These are phyloP conservation scores for Serranochromis macrocephalus DNA, from an alignment of 2,113 vertebrate species.

Conservation along the genomic window DNA sequence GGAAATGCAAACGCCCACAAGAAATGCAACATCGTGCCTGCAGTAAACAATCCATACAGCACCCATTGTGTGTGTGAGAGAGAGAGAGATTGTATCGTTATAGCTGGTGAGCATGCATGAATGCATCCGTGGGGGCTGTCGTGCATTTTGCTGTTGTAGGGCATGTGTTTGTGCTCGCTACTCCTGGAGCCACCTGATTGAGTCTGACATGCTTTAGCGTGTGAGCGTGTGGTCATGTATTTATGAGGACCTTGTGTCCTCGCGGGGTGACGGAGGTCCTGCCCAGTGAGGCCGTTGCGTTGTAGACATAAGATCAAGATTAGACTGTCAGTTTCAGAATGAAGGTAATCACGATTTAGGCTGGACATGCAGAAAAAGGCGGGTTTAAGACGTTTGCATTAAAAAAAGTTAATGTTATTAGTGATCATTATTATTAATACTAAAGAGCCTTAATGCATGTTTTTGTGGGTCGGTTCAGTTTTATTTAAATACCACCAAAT, in stretches of 20 bases:
- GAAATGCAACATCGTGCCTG: not conserved
- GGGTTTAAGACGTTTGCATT: not conserved
- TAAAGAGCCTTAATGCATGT: not conserved
- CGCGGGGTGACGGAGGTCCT: not conserved
- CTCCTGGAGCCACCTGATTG: constrained; percentile 13
- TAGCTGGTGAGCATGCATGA: constrained; percentile 5
- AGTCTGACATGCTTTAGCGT: constrained; percentile 12
- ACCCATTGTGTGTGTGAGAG: not conserved
- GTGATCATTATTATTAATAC: not conserved
- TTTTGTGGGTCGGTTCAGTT: not conserved
- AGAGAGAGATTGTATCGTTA: not conserved
- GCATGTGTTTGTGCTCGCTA: constrained; percentile 6
- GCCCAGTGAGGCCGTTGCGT: not conserved
- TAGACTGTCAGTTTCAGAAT: not conserved
- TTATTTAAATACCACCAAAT: not conserved
- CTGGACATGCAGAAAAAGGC: not conserved
- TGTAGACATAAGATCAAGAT: not conserved
- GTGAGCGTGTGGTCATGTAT: not conserved
- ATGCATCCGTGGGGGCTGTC: not conserved
- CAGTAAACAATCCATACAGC: not conserved
- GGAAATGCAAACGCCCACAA: constrained; percentile 5
- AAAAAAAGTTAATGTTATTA: not conserved
- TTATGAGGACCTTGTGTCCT: not conserved
- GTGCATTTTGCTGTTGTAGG: constrained; percentile 8
- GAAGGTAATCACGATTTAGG: not conserved